Conservation (phyloP, 2,888 invertebrate genomes). For the Lymantria monacha region DNA sequence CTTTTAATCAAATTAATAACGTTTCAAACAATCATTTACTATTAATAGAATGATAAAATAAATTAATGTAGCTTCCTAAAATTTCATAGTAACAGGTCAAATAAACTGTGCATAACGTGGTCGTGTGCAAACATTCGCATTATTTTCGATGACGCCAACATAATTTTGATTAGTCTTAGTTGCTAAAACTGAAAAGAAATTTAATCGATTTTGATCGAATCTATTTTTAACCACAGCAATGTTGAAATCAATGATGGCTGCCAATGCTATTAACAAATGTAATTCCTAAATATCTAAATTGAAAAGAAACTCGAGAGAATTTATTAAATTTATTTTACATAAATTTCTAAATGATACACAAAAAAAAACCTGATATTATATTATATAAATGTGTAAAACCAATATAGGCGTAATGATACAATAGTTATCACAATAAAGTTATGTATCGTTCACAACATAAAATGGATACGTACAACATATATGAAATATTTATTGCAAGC, state of each 20-base stretch:
- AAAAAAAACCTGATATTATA: conserved; percentile 36
- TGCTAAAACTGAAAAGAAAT: neutral
- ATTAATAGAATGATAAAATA: conserved; percentile 3
- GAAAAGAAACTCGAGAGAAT: conserved; percentile 61
- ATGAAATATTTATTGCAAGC: conserved; percentile 50
- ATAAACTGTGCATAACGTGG: conserved; percentile 8
- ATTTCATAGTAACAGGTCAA: conserved; percentile 12
- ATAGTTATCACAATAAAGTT: conserved; percentile 72
- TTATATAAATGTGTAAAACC: conserved; percentile 43
- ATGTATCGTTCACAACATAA: conserved; percentile 69
- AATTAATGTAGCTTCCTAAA: conserved; percentile 13
- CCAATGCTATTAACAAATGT: conserved; percentile 14
- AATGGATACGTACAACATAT: conserved; percentile 60
- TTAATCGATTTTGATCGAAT: neutral
- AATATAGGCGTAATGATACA: conserved; percentile 37
- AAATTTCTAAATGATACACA: conserved; percentile 48
- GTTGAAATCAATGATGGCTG: conserved; percentile 6
- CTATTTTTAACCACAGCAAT: conserved; percentile 7
- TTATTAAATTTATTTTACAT: conserved; percentile 65
- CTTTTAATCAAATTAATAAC: too few species aligned
- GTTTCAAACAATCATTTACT: too few species aligned
- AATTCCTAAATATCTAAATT: conserved; percentile 9
- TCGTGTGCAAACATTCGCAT: conserved; percentile 17
- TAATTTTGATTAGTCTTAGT: neutral
- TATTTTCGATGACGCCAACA: neutral